These are phyloP conservation scores for Petroica traversi DNA, from an alignment of 2,113 vertebrate genomes.

Conservation along the genomic window DNA sequence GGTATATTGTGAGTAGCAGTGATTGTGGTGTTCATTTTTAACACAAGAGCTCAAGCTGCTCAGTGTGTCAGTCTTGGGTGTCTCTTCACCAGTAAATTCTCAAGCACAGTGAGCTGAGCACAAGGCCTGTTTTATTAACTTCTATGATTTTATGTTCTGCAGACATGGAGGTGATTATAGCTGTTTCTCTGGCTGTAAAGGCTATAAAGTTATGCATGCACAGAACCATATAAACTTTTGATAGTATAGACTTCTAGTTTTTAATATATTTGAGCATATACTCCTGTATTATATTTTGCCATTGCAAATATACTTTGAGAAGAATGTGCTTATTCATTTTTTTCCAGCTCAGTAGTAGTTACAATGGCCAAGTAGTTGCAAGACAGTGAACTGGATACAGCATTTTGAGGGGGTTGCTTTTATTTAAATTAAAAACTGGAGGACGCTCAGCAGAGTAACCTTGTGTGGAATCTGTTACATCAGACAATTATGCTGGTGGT, in stretches of 20 bases:
- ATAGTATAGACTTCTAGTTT: neutral
- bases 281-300: neutral
- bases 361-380: neutral
- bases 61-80: neutral
- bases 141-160: neutral
- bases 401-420: neutral
- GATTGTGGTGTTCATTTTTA: neutral
- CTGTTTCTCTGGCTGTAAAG: neutral
- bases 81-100: neutral
- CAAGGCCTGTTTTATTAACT: neutral
- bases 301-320: neutral
- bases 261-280: neutral
- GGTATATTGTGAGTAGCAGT: neutral
- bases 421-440: neutral
- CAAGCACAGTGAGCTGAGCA: neutral
- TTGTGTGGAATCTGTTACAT: neutral
- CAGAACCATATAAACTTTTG: neutral
- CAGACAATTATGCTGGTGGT: neutral
- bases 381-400: neutral
- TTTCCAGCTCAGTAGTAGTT: neutral
- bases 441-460: neutral
- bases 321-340: neutral
- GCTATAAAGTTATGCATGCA: neutral
- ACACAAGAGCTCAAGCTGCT: neutral
- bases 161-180: neutral